phyloP scores from a whole-genome alignment of 2,797 vertebrate genomes.

The Perdix hodgsoniae region DNA sequence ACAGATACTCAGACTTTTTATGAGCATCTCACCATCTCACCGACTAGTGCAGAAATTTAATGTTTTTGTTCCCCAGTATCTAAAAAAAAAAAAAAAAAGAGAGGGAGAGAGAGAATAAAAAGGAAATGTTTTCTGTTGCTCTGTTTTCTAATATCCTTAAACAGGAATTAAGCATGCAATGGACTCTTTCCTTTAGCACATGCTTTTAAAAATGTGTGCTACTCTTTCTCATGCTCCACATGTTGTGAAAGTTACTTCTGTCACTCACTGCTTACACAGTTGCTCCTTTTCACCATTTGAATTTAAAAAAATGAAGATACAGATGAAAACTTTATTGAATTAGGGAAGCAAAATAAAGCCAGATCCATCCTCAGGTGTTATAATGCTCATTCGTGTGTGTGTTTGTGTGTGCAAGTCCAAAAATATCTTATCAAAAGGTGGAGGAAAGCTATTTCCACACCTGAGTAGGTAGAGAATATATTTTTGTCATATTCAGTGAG shows the following conservation, averaged over 20 bases:
- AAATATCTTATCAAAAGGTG: not conserved
- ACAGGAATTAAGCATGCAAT: not conserved
- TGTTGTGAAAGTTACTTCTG: not conserved
- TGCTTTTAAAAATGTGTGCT: not conserved
- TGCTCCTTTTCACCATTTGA: not conserved
- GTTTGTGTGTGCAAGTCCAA: not conserved
- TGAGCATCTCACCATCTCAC: not conserved
- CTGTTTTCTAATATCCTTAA: not conserved
- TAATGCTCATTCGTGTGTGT: rapidly evolving
- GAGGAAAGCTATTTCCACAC: not conserved
- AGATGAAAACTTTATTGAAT: not conserved
- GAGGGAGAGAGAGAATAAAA: not conserved
- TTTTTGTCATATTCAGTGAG: not conserved
- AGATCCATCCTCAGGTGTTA: not conserved
- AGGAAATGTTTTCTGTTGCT: not conserved
- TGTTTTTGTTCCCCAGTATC: not conserved
- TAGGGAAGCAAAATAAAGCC: not conserved
- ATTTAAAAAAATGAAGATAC: not conserved
- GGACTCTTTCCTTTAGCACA: not conserved
- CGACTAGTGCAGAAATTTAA: constrained; percentile 9
- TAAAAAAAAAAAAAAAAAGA: not conserved
- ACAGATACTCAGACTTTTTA: constrained; percentile 25
- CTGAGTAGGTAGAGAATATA: not conserved
- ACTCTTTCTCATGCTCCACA: not conserved
- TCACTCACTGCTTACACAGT: not conserved